A percentile compares a stretch with the other conserved stretches of the same genome.
phyloP scores from a whole-genome alignment of 2,113 vertebrate genomes.

The Odontophorus gujanensis region DNA sequence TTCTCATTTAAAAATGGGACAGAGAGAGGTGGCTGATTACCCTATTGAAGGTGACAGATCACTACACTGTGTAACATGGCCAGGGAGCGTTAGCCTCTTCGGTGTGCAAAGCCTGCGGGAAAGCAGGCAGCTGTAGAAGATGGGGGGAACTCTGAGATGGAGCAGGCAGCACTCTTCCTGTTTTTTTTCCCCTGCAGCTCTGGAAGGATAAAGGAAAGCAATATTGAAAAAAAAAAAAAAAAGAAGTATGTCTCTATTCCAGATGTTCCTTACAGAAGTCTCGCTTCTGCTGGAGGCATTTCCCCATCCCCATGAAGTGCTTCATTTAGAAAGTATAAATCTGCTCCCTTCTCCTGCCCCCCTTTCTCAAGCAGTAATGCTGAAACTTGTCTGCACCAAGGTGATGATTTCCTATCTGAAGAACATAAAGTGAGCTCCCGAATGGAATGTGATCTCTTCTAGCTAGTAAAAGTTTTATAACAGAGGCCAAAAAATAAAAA shows the following conservation, averaged over 20 bases:
- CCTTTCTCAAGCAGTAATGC: not conserved
- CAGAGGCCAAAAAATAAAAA: not conserved
- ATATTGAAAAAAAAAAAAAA: too few species aligned
- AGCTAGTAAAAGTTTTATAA: constrained; percentile 68
- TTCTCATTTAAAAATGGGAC: not conserved
- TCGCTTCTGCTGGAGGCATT: constrained; percentile 35
- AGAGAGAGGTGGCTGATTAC: not conserved
- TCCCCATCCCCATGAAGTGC: not conserved
- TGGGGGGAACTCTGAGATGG: not conserved
- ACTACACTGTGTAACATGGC: accelerated
- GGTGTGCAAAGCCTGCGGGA: constrained; percentile 6
- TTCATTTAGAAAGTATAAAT: not conserved
- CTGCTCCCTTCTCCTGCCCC: not conserved
- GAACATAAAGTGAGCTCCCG: not conserved
- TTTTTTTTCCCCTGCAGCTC: not conserved
- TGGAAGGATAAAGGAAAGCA: not conserved
- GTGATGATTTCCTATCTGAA: constrained; percentile 57
- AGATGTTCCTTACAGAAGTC: constrained; percentile 29
- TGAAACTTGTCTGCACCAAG: constrained; percentile 40
- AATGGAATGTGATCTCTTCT: constrained; percentile 60
- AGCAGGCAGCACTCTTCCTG: not conserved
- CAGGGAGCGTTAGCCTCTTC: not conserved
- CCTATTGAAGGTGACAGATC: not conserved
- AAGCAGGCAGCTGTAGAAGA: not conserved
- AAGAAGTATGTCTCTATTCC: not conserved